These are phyloP conservation scores for Megamerina dolium DNA, from an alignment of 2,888 invertebrate species.

Conservation along the genomic window DNA sequence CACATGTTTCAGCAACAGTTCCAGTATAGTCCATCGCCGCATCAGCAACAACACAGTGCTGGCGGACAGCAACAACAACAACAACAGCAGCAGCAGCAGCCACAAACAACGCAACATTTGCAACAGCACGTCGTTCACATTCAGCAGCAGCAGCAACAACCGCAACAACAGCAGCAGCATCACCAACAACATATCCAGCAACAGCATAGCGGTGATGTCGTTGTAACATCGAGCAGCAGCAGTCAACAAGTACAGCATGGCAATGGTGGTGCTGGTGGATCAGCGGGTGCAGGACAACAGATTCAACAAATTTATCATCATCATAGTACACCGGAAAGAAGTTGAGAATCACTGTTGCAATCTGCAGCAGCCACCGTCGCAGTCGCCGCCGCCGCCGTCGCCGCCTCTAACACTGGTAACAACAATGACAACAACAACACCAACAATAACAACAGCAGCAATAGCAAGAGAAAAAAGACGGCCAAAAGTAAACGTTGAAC, in stretches of 20 bases:
- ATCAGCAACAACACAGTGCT: slow-evolving; percentile 37
- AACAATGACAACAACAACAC: slow-evolving; percentile 17
- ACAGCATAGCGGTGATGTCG: slow-evolving; percentile 20
- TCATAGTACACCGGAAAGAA: slow-evolving; percentile 48
- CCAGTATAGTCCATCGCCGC: slow-evolving; percentile 49
- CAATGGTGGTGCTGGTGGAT: too few species aligned
- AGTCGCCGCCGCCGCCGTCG: slow-evolving; percentile 21
- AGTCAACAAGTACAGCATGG: too few species aligned
- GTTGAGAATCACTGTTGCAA: slow-evolving; percentile 50
- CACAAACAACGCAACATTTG: slow-evolving; percentile 44
- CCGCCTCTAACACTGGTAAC: slow-evolving; percentile 23
- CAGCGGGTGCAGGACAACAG: slow-evolving; percentile 32
- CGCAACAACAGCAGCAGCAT: slow-evolving; percentile 42
- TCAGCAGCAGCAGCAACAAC: slow-evolving; percentile 40
- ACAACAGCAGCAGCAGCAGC: slow-evolving; percentile 36
- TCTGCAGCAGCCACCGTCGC: too few species aligned
- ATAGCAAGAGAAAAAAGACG: slow-evolving; percentile 44
- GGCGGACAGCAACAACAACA: slow-evolving; percentile 22
- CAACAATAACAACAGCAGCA: slow-evolving; percentile 17
- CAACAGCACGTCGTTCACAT: slow-evolving; percentile 47
- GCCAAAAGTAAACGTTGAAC: slow-evolving; percentile 46
- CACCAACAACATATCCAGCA: slow-evolving; percentile 28
- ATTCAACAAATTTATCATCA: slow-evolving; percentile 49
- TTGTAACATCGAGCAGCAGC: slow-evolving; percentile 21
- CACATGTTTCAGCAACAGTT: slow-evolving; percentile 50